Evolutionary conservation across 2,888 invertebrate genomes (phyloP), one percentile per base, ranked within the genome.

Genomic region (Hoplodrina ambigua): DNA sequence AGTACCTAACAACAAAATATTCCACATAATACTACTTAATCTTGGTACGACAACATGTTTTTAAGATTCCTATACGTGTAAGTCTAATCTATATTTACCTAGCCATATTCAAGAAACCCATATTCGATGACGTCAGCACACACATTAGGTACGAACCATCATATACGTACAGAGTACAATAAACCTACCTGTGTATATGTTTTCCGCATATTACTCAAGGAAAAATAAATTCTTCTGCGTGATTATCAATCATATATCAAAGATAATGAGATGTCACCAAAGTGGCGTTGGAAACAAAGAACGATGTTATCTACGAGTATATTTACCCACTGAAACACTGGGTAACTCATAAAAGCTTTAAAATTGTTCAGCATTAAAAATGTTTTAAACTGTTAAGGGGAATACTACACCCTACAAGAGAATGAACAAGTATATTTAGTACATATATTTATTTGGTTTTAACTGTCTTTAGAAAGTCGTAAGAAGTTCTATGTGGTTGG

Each of bases 221-320:
- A 78, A 80, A 68, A 61, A 77, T 69, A 70, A 71, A 62, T 83
- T 77, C 79, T 78, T 82, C 61, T 78, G 65, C 44, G 73, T 54
- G 81, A 87, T 88, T 88, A 92, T 92, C 92, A 91, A 91, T 92
- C 92, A 91, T 92, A 89, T 88, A 88, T 88, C 84, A 89, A 84
- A 88, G 89, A 89, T 89, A 87, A 86, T 84, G 85, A 75, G 83
- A 84, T 89, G 90, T 89, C 89, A 87, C 82, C 83, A 71, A 81
- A 75, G 82, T 85, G 85, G 86, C 81, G 87, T 85, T 81, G 83
- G 83, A 86, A 89, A 91, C 90, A 90, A 90, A 92, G 89, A 87
- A 87, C 86, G 85, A 81, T 88, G 92, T 94, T 94, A 94, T 94
- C 94, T 92, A 46, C 56, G 8, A 57, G 62, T 78, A 81, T 92